Evolutionary conservation across 1,140 invertebrate genomes (phyloP).

Genomic region (Meloidogyne hapla): DNA sequence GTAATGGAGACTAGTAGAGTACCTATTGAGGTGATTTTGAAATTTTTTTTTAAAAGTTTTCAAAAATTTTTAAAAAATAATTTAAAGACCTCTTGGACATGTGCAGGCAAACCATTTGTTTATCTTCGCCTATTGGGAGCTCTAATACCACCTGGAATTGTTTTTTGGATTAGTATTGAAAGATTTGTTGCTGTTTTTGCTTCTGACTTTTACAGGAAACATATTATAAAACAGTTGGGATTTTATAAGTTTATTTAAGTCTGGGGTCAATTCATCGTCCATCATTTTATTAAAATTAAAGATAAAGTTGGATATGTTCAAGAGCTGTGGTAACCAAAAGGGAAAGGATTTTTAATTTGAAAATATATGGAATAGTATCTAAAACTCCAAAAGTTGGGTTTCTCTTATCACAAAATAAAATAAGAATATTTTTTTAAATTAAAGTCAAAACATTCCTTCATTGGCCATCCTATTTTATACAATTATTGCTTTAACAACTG

Average conservation of each 20-base stretch:
- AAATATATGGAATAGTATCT: too few species aligned
- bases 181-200: conserved; percentile 41
- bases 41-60: neutral
- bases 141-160: conserved; percentile 34
- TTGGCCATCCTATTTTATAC: conserved; percentile 36
- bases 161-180: conserved; percentile 47
- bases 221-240: conserved; percentile 31
- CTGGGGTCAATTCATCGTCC: neutral
- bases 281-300: too few species aligned
- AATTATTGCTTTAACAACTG: conserved; percentile 25
- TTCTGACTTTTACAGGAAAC: conserved; percentile 35
- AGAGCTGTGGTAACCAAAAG: too few species aligned
- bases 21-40: conserved; percentile 25
- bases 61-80: conserved; percentile 25
- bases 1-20: conserved; percentile 32
- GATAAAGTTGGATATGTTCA: too few species aligned
- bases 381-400: too few species aligned
- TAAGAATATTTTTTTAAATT: neutral
- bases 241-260: neutral
- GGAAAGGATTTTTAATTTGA: too few species aligned
- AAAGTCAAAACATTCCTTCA: conserved; percentile 24
- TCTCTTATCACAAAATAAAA: too few species aligned
- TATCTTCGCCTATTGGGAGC: conserved; percentile 39
- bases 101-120: conserved; percentile 42
- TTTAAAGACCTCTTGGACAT: conserved; percentile 41